Percentiles rank a stretch among this genome's conserved stretches.
These are phyloP conservation scores for Pseudoips prasinana DNA, from an alignment of 2,888 invertebrate genomes.

Conservation along the genomic window DNA sequence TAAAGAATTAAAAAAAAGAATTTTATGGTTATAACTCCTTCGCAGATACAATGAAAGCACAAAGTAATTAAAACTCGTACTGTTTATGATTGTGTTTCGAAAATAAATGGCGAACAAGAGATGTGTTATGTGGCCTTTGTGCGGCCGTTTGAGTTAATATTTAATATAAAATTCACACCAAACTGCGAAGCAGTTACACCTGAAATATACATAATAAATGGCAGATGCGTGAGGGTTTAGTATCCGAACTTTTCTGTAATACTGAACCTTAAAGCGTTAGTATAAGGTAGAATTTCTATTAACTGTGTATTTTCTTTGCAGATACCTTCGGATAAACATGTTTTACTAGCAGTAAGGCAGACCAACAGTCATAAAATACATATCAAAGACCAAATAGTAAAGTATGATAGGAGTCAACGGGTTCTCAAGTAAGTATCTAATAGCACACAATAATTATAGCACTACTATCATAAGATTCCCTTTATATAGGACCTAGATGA, in stretches of 20 bases:
- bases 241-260: neutral
- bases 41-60: no score
- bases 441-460: no score
- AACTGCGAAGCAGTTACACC: slow-evolving; percentile 51
- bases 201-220: slow-evolving; percentile 59
- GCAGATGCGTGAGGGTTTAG: slow-evolving; percentile 18
- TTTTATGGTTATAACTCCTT: no score
- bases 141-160: slow-evolving; percentile 63
- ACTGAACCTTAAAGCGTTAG: neutral
- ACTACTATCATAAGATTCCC: no score
- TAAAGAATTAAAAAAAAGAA: no score
- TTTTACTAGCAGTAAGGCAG: slow-evolving; percentile 88
- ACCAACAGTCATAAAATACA: slow-evolving; percentile 89
- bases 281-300: slow-evolving; percentile 20
- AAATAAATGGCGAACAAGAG: slow-evolving; percentile 42
- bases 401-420: slow-evolving; percentile 88
- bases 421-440: slow-evolving; percentile 84
- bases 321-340: slow-evolving; percentile 87
- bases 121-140: slow-evolving; percentile 43
- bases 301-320: slow-evolving; percentile 45
- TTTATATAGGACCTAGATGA: no score
- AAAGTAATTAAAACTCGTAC: slow-evolving; percentile 21
- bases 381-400: slow-evolving; percentile 89
- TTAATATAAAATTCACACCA: slow-evolving; percentile 70
- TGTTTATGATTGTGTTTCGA: slow-evolving; percentile 35